Percentiles rank a stretch among this genome's conserved stretches.
Evolutionary conservation across 2,797 vertebrate genomes (phyloP).

Genomic region (Dipus sagitta): DNA sequence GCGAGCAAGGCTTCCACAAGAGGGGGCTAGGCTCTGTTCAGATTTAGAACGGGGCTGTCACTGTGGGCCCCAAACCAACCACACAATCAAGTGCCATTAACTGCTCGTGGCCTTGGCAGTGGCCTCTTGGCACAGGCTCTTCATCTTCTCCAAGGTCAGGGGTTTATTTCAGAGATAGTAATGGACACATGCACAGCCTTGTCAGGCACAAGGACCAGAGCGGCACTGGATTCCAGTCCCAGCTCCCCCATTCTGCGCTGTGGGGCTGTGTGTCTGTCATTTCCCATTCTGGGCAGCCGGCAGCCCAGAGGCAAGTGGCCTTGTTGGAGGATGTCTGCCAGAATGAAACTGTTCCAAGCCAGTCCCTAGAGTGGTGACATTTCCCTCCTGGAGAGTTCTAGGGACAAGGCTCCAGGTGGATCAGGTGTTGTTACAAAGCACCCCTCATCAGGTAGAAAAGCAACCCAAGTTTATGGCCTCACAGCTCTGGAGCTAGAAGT

Average conservation of each 20-base stretch:
- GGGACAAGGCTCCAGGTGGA: not conserved
- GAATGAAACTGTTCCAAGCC: not conserved
- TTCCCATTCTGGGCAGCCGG: not conserved
- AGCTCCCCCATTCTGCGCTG: not conserved
- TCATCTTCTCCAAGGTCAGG: not conserved
- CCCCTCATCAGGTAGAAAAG: fast-evolving
- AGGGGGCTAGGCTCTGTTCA: not conserved
- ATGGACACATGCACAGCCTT: not conserved
- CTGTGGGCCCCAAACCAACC: too few relatives aligned
- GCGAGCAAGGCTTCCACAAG: too few relatives aligned
- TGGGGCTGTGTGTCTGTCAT: fast-evolving
- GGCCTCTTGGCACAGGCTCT: not conserved
- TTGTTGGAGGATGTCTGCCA: not conserved
- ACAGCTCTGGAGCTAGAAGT: not conserved
- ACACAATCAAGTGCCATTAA: fast-evolving
- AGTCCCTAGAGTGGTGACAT: fast-evolving
- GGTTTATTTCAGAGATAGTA: not conserved
- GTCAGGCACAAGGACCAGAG: not conserved
- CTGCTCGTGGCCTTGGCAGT: not conserved
- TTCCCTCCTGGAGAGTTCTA: not conserved
- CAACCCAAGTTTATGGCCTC: fast-evolving
- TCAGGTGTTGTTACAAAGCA: fast-evolving
- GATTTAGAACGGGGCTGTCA: not conserved
- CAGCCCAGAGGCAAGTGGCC: not conserved
- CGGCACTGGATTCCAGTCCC: not conserved